Evolutionary conservation across 1,140 invertebrate species (phyloP), one percentile per base, ranked within the genome.

Genomic region (Drosophila ficusphila): DNA sequence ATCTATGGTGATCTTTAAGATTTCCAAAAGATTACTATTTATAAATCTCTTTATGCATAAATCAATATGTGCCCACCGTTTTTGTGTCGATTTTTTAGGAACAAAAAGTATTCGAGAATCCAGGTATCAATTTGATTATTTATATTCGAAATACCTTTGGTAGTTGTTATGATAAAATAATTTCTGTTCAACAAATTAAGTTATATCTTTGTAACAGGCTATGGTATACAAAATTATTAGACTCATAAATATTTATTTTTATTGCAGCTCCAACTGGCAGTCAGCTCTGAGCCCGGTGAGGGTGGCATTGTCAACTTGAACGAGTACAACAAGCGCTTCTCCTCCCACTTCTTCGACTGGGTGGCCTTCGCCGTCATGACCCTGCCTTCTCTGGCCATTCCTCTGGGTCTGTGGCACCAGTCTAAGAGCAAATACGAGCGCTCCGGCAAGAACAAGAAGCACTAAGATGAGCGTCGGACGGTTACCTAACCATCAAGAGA

Each of bases 321-420:
- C 89, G 98, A 99, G 92, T 99, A 98, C 91, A 97, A 99, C 92
- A 97, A 98, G 91, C 97, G 98, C 91, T 99, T 99, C 93, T 99
- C 98, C 51, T 98, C 98, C 27, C 98, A 99, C 93, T 95, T 98
- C 89, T 96, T 98, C 52, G 98, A 99, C 91, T 99, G 98, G 98
- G 93, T 95, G 42, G 97, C 97, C 23, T 99, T 99, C 92, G 97
- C 97, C 52, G 94, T 99, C 5, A 99, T 99, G 97, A 97, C 97
- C 33, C 92, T 99, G 42, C 98, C 98, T 44, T 98, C 97, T 2
- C 92, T 99, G 11, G 95, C 95, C n/a, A 97, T 99, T 92, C 98
- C 98, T 23, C 97, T 98, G 91, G 94, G 96, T 19, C 93, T 99
- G 42, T 99, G 98, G 97, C 98, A 95, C 91, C 96, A 96, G 16